Evolutionary conservation across 2,888 invertebrate genomes (phyloP), one percentile per base, ranked within the genome.

Genomic region (Azorinus chamasolen): DNA sequence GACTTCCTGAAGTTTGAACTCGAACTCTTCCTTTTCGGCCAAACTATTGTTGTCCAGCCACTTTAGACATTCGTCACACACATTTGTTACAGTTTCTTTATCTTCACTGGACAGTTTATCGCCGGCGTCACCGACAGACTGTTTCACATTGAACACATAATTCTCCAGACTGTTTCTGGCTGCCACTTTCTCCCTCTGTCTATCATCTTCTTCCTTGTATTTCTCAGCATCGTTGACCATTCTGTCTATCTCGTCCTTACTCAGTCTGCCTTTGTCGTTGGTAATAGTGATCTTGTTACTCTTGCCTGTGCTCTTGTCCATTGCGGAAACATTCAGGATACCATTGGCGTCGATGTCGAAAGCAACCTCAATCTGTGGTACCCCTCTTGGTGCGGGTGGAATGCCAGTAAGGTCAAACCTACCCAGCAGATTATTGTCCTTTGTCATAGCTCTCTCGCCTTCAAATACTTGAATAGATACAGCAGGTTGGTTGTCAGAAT

Each of bases 401-500:
- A 91, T 91, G 18, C 91, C 91, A 24, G 74, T 83, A 62, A 91
- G 82, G 41, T 91, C 89, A 73, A 91, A 91, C 20, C 65, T 76
- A 16, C 91, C 91, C 5, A 91, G 80, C 22, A 81, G 68, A 72
- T 97, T 97, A 94, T 98, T 98, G 93, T 98, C 97, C 92, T 96
- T 97, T 88, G 98, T 97, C 98, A 98, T 97, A 63, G 97, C 97
- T 87, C 98, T 96, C 94, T 98, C 98, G 74, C 97, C 98, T 94
- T 98, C 97, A 92, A 96, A 98, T 1, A 98, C 97, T 57, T 88
- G 88, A 25, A 90, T 88, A 55, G 73, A 73, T 20, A 91, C 89
- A 6, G 79, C 87, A 5, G 89, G 88, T 91, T 98, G 98, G 89
- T 97, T 97, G 93, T 98, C 98, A 27, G 96, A 94, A 91, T 97